Evolutionary conservation across 2,113 vertebrate species (phyloP), one percentile per base, ranked within the genome.

Genomic region (Phaethon lepturus): DNA sequence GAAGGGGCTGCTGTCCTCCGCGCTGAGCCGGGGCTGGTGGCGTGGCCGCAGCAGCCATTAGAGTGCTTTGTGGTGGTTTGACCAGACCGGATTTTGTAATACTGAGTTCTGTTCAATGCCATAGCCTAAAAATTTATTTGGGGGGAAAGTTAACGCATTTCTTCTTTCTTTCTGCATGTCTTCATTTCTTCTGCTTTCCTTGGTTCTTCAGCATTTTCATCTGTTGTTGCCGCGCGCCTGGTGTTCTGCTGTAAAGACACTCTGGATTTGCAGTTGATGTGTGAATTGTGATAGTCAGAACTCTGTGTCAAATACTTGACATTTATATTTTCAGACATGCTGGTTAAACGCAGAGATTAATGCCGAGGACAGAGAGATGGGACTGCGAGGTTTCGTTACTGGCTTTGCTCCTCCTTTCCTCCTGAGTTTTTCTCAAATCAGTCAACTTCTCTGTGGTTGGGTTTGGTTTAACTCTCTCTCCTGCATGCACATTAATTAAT

Each of bases 1-100:
- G 8, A 11, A 23, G n/a, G 40, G 26, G 44, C 40, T 8, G 42
- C 12, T 17, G 9, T 22, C 79, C 52, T 26, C 40, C 3, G 7
- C 0, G 4, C 42, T 14, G 25, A 38, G n/a, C 47, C 24, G 22
- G 31, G 38, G 53, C 29, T 19, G 26, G 4, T 29, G 45, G 17
- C 6, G 35, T 2, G 7, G 31, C 35, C 62, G 5, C 35, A 17
- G 53, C 75, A 28, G 49, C n/a, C 42, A 1, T 18, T 4, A 1
- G 29, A 19, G 22, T 2, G 2, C 31, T 31, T n/a, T 6, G 8
- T 1, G 14, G 17, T 17, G 52, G 7, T 58, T 25, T 58, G 24
- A 14, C 22, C 19, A 2, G 22, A 3, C 20, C 45, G n/a, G 19
- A 4, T 35, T 63, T 44, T 40, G 31, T 15, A 26, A 47, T 3